Base-by-base conservation (phyloP, 2,888 invertebrate species). In the Drosophila flavopinicola region DNA sequence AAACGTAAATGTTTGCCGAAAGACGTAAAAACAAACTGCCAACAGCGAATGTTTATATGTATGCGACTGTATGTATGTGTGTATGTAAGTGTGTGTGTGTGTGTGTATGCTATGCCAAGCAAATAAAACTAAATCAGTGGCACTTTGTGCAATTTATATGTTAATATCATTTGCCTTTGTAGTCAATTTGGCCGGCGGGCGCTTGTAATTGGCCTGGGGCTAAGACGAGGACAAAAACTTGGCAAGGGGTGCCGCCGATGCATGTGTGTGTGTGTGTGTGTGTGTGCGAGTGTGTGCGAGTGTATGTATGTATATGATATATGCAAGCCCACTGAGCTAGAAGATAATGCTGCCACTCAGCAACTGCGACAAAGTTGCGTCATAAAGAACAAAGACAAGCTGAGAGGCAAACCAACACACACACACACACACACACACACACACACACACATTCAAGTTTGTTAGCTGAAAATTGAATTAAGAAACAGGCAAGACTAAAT, bases 91-190 rank as follows among this genome's bases (percentile, higher is more conserved):
- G 23, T 59, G 30, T 38, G 38, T 30, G 29, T 24, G 33, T 52
- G 39, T 53, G 35, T 25, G 53, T 58, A 6, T 57, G 51, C 23
- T 30, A 35, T 53, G 54, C 47, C 45, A 58, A 60, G 60, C 65
- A 75, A 66, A 79, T 68, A 66, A 75, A 82, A 83, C 77, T 72
- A 72, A 83, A 84, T 84, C 82, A 83, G 83, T 66, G 73, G 79
- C 85, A 82, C 85, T 84, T 82, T 84, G 75, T 78, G 76, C 85
- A 84, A 87, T 87, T 87, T 87, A 85, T 87, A 87, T 85, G 86
- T 78, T 87, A 85, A 87, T 85, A 82, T 82, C 65, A 80, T 83
- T 79, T 84, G 68, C 75, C 77, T 80, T 84, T 80, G 78, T 84
- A 72, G 80, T 70, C 78, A 61, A 78, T 69, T 75, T 66, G 68